phyloP scores from a whole-genome alignment of 2,113 vertebrate genomes.

The Callithrix jacchus region DNA sequence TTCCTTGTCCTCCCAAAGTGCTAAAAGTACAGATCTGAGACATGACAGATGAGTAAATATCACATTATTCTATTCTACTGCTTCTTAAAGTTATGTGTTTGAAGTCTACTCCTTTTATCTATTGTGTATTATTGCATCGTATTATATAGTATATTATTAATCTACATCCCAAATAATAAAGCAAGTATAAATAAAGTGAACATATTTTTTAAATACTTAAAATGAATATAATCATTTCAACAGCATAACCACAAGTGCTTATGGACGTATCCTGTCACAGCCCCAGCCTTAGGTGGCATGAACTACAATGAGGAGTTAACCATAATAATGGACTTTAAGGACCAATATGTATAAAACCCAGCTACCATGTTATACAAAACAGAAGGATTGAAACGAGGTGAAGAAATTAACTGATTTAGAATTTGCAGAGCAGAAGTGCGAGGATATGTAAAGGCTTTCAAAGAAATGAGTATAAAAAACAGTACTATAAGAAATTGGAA shows the following conservation, averaged over 20 bases:
- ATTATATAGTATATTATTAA: background rate
- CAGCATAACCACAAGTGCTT: background rate
- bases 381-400: background rate
- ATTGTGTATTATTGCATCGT: background rate
- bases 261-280: background rate
- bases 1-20: no score
- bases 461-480: background rate
- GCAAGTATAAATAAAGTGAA: background rate
- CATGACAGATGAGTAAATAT: background rate
- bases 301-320: background rate
- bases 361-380: background rate
- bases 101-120: background rate
- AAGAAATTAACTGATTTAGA: background rate
- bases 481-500: rapidly evolving
- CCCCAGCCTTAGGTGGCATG: background rate
- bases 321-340: background rate
- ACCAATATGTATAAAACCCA: background rate
- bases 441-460: background rate
- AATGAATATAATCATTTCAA: background rate
- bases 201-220: background rate
- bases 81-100: background rate
- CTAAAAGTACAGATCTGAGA: no score
- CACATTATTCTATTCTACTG: background rate
- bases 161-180: background rate
- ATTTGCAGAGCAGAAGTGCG: background rate